Evolutionary conservation across 2,888 invertebrate genomes (phyloP), one percentile per base, ranked within the genome.

Genomic region (Tryphoninae sp.): DNA sequence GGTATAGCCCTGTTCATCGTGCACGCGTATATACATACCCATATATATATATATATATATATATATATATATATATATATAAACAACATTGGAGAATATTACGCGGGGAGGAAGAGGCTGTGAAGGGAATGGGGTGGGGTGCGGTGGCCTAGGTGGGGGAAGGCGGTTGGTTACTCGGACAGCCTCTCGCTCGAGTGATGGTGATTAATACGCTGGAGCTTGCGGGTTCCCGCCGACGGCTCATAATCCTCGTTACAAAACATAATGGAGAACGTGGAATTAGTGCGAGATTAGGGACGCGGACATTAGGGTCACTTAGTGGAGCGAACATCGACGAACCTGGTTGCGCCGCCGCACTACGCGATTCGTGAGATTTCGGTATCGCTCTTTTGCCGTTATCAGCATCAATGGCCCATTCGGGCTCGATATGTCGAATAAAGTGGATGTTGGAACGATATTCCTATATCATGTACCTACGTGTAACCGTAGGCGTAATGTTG

Each of bases 171-270:
- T 45, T 78, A 64, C 42, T 69, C 69, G 53, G 59, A 16, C 8
- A 8, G 16, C 19, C 67, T 67, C 71, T 75, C 82, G 84, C 85
- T 84, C 85, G 84, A 86, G 72, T 83, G 85, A 85, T 81, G 85
- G 85, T 86, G 86, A 87, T 87, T 87, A 86, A 87, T 87, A 85
- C 84, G 80, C 69, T 53, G 61, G 79, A 80, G 67, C 64, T 76
- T 78, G 74, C 64, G 77, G 65, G 69, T 76, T 64, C 68, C 62
- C 73, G 72, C 82, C 78, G 71, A 78, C 78, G 78, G 75, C 71
- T 80, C 80, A 64, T 85, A 85, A 86, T 87, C 83, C 86, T 82
- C 79, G 80, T 76, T 83, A 81, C 83, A 61, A 84, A 83, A 83
- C 74, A 75, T 78, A 75, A 82, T 79, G 73, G 81, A 74, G 64